These are phyloP conservation scores for Zenarchopterus dispar DNA, from an alignment of 2,797 vertebrate species.

Conservation along the genomic window DNA sequence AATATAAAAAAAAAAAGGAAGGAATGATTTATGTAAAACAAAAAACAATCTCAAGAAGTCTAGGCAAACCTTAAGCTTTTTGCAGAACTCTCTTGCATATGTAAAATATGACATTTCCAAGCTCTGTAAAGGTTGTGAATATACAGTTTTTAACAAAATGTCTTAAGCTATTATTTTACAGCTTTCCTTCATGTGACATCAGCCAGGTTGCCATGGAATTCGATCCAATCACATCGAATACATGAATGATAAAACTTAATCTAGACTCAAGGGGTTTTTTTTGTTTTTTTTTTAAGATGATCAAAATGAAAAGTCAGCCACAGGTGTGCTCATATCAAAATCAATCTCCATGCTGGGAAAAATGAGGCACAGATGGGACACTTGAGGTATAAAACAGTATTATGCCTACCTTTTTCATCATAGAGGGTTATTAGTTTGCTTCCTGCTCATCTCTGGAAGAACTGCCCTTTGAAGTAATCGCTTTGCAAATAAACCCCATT, in stretches of 20 bases:
- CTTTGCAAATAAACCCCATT: constrained; percentile 41
- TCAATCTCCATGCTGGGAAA: constrained; percentile 53
- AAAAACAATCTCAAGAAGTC: too few relatives aligned
- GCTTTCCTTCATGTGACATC: constrained; percentile 31
- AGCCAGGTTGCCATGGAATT: constrained; percentile 16
- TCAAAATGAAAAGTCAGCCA: constrained; percentile 32
- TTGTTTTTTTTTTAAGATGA: not conserved
- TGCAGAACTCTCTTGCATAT: not conserved
- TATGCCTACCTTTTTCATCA: constrained; percentile 30
- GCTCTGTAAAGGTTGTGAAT: constrained; percentile 13
- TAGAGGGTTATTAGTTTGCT: constrained; percentile 35
- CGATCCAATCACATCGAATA: constrained; percentile 14
- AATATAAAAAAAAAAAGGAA: too few relatives aligned
- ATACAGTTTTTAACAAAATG: constrained; percentile 34
- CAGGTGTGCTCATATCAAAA: constrained; percentile 58
- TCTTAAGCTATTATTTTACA: constrained; percentile 52
- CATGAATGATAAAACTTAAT: constrained; percentile 11
- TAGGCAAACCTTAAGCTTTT: too few relatives aligned
- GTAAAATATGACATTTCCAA: constrained; percentile 43
- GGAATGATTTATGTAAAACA: too few relatives aligned
- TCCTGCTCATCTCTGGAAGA: constrained; percentile 45
- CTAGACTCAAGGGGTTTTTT: too few relatives aligned
- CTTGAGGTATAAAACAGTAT: constrained; percentile 35
- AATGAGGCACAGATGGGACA: constrained; percentile 42
- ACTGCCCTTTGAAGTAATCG: constrained; percentile 41